Conservation (phyloP, 2,797 vertebrate species). For the Sebastes nivosus region DNA sequence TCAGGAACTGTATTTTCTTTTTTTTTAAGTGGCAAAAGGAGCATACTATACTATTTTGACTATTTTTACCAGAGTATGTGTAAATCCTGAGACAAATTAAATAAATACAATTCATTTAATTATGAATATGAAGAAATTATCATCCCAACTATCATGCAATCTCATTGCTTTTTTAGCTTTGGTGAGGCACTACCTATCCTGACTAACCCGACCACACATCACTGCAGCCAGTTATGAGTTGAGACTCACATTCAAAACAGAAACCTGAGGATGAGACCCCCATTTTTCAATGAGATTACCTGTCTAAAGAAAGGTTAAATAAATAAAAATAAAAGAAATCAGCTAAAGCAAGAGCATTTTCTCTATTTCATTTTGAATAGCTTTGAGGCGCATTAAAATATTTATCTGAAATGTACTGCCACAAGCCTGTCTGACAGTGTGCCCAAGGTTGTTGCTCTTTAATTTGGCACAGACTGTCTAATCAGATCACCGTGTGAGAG, state of each 20-base stretch:
- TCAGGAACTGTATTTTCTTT: no score
- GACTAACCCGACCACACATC: background rate
- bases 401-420: conserved; percentile 47
- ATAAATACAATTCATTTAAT: background rate
- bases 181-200: background rate
- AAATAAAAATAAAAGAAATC: background rate
- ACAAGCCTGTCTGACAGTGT: conserved; percentile 51
- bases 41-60: background rate
- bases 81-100: background rate
- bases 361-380: background rate
- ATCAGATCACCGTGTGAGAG: conserved; percentile 72
- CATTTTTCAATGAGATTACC: background rate
- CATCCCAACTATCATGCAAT: background rate
- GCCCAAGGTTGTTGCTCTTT: conserved; percentile 71
- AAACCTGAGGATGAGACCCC: background rate
- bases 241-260: background rate
- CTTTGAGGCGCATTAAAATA: conserved; percentile 19
- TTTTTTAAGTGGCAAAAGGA: background rate
- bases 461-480: conserved; percentile 72
- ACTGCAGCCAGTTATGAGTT: background rate
- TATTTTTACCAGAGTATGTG: background rate
- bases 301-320: background rate
- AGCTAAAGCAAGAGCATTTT: background rate
- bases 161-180: background rate
- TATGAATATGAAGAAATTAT: background rate